Conservation (phyloP, 2,888 invertebrate species). For the Panorpa germanica region DNA sequence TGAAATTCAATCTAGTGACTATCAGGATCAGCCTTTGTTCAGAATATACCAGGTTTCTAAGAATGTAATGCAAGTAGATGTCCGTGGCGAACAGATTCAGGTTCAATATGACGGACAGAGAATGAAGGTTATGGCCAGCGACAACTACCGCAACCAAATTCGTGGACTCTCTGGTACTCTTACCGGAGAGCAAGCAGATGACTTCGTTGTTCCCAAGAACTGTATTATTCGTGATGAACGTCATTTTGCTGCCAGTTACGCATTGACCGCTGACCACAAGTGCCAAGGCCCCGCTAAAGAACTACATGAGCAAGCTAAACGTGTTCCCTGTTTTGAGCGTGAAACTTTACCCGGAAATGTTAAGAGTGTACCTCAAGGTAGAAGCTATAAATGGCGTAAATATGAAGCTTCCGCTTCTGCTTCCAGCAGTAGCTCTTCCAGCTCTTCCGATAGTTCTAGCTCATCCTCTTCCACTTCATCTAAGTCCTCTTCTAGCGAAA, state of each 20-base stretch:
- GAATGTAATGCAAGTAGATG: conserved; percentile 31
- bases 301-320: conserved; percentile 23
- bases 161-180: conserved; percentile 48
- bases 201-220: conserved; percentile 36
- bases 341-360: conserved; percentile 21
- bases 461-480: no score
- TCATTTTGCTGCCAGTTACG: conserved; percentile 35
- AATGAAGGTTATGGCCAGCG: conserved; percentile 23
- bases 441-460: no score
- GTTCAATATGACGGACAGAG: conserved; percentile 38
- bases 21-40: conserved; percentile 23
- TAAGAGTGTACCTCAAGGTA: conserved; percentile 23
- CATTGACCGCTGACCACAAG: conserved; percentile 25
- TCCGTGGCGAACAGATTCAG: conserved; percentile 28
- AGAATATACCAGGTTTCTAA: conserved; percentile 27
- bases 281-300: conserved; percentile 26
- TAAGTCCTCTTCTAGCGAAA: conserved; percentile 3
- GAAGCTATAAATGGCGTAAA: conserved; percentile 18
- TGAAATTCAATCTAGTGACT: conserved; percentile 24
- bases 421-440: no score
- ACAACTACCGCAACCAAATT: conserved; percentile 30
- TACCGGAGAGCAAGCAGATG: conserved; percentile 35
- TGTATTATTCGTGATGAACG: conserved; percentile 29
- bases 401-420: conserved; percentile 17
- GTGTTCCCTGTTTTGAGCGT: conserved; percentile 22